These are phyloP conservation scores for Zootoca vivipara DNA, from an alignment of 2,113 vertebrate species.

Conservation along the genomic window DNA sequence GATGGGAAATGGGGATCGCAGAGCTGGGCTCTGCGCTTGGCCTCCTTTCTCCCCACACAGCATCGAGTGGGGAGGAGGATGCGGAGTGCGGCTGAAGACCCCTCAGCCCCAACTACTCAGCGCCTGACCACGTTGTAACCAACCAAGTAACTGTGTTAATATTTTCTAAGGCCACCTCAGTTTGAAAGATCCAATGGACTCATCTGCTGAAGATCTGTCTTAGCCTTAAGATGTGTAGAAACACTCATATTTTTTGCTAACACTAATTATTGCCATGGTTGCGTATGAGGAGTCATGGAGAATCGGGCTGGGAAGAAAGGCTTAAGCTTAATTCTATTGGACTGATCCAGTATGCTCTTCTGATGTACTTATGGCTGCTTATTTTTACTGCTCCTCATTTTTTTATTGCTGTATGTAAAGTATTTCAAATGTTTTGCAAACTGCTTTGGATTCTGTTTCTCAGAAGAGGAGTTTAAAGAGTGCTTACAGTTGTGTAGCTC, in stretches of 20 bases:
- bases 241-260: too few species aligned
- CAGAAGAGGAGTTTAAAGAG: not conserved
- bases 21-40: too few species aligned
- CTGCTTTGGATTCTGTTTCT: not conserved
- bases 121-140: too few species aligned
- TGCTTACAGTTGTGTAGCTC: not conserved
- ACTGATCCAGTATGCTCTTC: not conserved
- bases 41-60: too few species aligned
- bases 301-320: not conserved
- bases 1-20: too few species aligned
- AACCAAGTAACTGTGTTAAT: not conserved
- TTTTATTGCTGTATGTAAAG: not conserved
- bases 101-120: too few species aligned
- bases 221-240: too few species aligned
- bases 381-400: not conserved
- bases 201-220: not conserved
- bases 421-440: not conserved
- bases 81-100: too few species aligned
- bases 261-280: too few species aligned
- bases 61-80: too few species aligned
- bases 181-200: not conserved
- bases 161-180: slow-evolving; percentile 11
- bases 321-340: not conserved
- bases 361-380: not conserved
- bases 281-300: too few species aligned